phyloP scores from a whole-genome alignment of 2,797 vertebrate genomes.

The Decapterus maruadsi region DNA sequence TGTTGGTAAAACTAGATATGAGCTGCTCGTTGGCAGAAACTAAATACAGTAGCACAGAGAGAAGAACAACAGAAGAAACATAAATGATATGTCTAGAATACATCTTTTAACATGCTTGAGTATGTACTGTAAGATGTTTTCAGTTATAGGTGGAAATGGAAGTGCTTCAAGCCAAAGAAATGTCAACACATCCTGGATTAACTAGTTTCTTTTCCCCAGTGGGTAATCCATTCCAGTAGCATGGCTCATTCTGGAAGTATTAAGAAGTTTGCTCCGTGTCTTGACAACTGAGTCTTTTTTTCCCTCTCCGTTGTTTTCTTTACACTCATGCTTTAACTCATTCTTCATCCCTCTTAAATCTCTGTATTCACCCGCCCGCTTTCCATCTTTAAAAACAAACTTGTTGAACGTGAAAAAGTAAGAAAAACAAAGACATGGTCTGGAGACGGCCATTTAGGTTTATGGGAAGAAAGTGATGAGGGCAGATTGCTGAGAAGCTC shows the following conservation, averaged over 20 bases:
- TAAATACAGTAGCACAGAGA: constrained; percentile 13
- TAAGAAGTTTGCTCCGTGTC: constrained; percentile 22
- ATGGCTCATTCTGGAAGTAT: constrained; percentile 46
- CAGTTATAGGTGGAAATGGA: constrained; percentile 65
- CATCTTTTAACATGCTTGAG: not conserved
- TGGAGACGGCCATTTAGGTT: not conserved
- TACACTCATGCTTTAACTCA: constrained; percentile 18
- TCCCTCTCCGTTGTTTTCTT: constrained; percentile 39
- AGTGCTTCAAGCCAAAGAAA: constrained; percentile 60
- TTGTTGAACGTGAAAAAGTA: not conserved
- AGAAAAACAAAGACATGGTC: not conserved
- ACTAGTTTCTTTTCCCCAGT: constrained; percentile 47
- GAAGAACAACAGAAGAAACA: not conserved
- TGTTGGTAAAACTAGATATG: constrained; percentile 8
- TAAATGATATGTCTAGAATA: not conserved
- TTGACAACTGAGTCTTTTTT: constrained; percentile 29
- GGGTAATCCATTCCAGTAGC: constrained; percentile 57
- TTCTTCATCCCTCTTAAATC: constrained; percentile 22
- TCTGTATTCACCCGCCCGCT: not conserved
- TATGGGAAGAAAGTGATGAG: constrained; percentile 11
- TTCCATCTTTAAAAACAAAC: not conserved
- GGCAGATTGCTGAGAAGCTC: constrained; percentile 24
- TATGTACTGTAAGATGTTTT: constrained; percentile 59
- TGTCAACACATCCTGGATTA: constrained; percentile 71
- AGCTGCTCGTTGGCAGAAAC: not conserved